Evolutionary conservation across 2,113 vertebrate species (phyloP).

Genomic region (human): DNA sequence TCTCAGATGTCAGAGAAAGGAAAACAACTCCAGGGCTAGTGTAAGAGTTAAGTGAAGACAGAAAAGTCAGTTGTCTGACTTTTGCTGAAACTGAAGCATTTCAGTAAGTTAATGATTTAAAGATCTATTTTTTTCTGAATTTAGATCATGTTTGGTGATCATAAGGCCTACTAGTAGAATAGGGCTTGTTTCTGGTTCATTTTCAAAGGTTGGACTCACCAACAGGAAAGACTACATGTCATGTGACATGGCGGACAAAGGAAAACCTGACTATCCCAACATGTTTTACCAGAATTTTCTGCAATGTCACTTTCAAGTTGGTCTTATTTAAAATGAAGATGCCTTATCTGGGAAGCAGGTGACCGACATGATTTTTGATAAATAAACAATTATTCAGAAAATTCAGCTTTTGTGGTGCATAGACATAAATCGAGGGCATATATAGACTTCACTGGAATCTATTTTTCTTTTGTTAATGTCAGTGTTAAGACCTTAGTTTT

Average conservation of each 20-base stretch:
- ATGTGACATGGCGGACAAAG: background rate
- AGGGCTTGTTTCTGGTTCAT: background rate
- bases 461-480: background rate
- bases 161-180: background rate
- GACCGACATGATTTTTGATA: background rate
- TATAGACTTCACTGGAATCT: background rate
- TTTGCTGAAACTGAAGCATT: background rate
- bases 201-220: background rate
- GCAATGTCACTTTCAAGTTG: background rate
- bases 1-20: background rate
- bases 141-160: background rate
- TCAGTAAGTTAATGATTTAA: background rate
- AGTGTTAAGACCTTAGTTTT: background rate
- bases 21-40: background rate
- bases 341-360: background rate
- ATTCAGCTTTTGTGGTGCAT: background rate
- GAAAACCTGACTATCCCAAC: background rate
- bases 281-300: background rate
- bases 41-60: background rate
- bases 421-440: background rate
- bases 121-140: background rate
- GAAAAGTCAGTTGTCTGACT: background rate
- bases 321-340: background rate
- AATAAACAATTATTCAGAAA: background rate
- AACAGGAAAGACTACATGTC: background rate